Evolutionary conservation across 2,888 invertebrate genomes (phyloP), one percentile per base, ranked within the genome.

Genomic region (Cremastinae sp.): DNA sequence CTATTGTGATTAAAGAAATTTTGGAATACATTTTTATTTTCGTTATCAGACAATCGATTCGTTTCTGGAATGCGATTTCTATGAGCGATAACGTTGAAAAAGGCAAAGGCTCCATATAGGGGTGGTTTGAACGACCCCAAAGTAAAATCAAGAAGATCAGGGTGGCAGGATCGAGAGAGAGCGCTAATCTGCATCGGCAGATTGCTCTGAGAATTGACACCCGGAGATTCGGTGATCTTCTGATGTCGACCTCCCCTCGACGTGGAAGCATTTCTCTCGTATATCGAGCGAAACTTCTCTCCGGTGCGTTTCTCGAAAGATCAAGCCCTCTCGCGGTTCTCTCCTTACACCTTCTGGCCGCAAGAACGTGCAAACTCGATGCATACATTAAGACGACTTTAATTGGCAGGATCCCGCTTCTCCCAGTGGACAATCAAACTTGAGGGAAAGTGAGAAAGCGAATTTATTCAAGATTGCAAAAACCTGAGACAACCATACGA

Each of bases 201-300:
- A 89, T 90, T 90, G 89, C 88, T 88, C 86, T 87, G 89, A 89
- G 89, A 89, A 88, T 90, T 89, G 89, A 87, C 88, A 86, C 84
- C 56, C 78, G 81, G 82, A 84, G 81, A 86, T 83, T 85, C 82
- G 58, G 79, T 81, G 41, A 70, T 72, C 53, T 69, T 56, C 64
- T 55, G 28, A 61, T 65, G 5, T 28, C 28, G 5, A 53, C 35
- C 66, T 41, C n/a, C 20, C 18, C 12, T 20, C 16, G 35, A n/a
- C 22, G 9, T 43, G 10, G 7, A 58, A 56, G 20, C 37, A 55
- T 64, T 37, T 61, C 49, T 41, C 70, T 68, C 51, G 12, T 45
- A 20, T 20, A 68, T 56, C 10, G 41, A 22, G 20, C 39, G 1
- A 65, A 43, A 62, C 41, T 66, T 35, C 43, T 43, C 45, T 61